Evolutionary conservation across 1,140 invertebrate genomes (phyloP), one percentile per base, ranked within the genome.

Genomic region (Apis florea): DNA sequence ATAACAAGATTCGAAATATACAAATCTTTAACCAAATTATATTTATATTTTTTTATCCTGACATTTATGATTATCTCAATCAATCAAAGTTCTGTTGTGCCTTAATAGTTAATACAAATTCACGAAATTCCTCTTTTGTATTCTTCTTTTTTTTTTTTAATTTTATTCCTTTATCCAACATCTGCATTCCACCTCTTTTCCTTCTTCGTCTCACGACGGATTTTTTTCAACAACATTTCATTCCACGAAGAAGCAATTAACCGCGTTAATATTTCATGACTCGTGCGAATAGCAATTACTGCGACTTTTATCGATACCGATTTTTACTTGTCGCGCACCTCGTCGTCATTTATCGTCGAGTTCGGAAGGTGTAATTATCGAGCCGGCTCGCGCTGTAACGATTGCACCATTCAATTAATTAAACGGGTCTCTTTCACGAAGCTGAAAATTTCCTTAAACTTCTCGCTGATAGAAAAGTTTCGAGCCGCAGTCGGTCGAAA

Each of bases 371-470:
- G 59, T n/a, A 74, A 74, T 63, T 74, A 74, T 64, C 19, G 15
- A 61, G n/a, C 31, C 10, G 40, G 24, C 40, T 13, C 70, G 54
- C 3, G 26, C 40, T 31, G 40, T 19, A 51, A 74, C 72, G 58
- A 63, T 49, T 24, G n/a, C 59, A 19, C 54, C n/a, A 51, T 74
- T 63, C 21, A 31, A 63, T 74, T 74, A 74, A 74, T 74, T 74
- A 63, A 63, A 49, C 19, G 49, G 17, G 17, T 2, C 13, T 31
- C 19, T 31, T 51, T 63, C 13, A 21, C 15, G 17, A 11, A 13
- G 21, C 26, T 26, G 47, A 9, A 11, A 63, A 64, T 63, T 74
- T 58, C 19, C 49, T 74, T 24, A 19, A 51, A 31, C 24, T 74
- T 75, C 49, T 31, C 54, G 54, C 12, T 15, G 70, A 72, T 56